Evolutionary conservation across 2,888 invertebrate genomes (phyloP), one percentile per base, ranked within the genome.

Genomic region (Tubulanus polymorphus): DNA sequence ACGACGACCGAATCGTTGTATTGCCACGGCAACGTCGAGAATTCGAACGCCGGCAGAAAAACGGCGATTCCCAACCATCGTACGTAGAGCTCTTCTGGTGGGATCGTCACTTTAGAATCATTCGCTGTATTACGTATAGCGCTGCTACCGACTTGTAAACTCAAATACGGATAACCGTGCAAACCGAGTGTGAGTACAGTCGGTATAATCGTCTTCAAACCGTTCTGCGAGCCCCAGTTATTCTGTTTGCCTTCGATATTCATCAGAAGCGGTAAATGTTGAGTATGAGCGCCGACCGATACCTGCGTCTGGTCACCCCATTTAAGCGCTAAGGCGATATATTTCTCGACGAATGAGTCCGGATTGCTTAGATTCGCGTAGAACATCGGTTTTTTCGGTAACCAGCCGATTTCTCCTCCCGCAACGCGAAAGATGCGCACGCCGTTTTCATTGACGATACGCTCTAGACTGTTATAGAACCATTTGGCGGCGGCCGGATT

Each of bases 21-120:
- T 3, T 32, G 45, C 30, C 92, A 0, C 85, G 79, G 63, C 3
- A 59, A 56, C 18, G 57, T 47, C 8, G 90, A 90, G 67, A 92
- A 93, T 70, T 93, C 88, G 78, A 94, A 88, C 0, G 93, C 89
- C 0, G 94, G 93, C 65, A 95, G 79, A 75, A 95, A 94, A 0
- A 91, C 89, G 1, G 90, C 88, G 70, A 93, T 81, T 71, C 90
- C 87, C 37, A 88, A 78, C 93, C 94, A 94, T 69, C 90, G 80
- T 26, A 89, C 84, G 68, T 87, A 41, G 18, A 41, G 23, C 23
- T 41, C 41, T 41, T 23, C 20, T 41, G 41, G 6, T 8, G 41
- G 86, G 87, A 20, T 87, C 15, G 79, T 66, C 54, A 78, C 72
- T 46, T 60, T 60, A 8, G 48, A 45, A 20, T 35, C 25, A 25